Conservation (phyloP, 2,113 vertebrate species). For the Mus spicilegus region DNA sequence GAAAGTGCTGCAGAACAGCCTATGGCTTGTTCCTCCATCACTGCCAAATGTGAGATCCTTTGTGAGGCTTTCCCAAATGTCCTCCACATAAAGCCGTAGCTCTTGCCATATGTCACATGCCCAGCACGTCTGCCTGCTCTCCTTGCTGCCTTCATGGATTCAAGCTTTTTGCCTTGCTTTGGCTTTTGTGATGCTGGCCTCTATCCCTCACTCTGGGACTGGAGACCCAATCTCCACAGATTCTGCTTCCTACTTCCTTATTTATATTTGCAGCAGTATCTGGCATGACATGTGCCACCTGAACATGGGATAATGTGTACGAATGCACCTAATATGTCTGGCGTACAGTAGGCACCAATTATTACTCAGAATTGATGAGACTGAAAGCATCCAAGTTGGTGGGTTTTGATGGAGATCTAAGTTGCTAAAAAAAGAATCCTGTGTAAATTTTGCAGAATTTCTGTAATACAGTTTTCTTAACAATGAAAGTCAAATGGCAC, state of each 20-base stretch:
- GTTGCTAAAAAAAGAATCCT: constrained; percentile 3
- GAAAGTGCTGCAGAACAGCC: neutral
- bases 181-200: neutral
- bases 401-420: constrained; percentile 8
- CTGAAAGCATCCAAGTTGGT: neutral
- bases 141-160: neutral
- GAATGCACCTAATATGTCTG: neutral
- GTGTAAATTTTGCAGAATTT: constrained; percentile 38
- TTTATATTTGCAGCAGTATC: neutral
- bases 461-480: constrained; percentile 22
- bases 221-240: neutral
- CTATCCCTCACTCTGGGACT: neutral
- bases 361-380: constrained; percentile 3
- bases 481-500: constrained; percentile 44
- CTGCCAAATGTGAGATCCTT: neutral
- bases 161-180: neutral
- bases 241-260: neutral
- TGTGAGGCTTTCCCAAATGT: neutral
- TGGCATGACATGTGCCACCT: neutral
- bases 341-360: neutral
- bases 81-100: neutral
- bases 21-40: neutral
- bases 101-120: neutral
- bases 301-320: constrained; percentile 13
- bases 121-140: neutral